A percentile compares a stretch with the other conserved stretches of the same genome.
Conservation (phyloP, 2,888 invertebrate genomes). For the Heliconius hortense region DNA sequence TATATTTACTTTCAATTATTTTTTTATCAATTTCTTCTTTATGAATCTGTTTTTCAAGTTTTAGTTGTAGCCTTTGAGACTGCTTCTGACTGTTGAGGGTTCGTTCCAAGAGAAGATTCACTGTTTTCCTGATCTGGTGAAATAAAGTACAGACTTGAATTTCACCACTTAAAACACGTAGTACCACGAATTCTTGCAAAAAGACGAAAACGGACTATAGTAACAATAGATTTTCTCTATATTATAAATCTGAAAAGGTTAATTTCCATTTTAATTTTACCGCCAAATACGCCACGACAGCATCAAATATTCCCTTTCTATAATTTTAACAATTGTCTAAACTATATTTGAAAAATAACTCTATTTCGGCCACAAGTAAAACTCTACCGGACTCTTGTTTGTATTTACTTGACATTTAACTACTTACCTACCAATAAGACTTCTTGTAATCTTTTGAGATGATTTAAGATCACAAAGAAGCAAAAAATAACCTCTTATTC, state of each 20-base stretch:
- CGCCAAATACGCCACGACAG: neutral
- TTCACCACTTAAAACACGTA: no score
- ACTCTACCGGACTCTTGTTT: conserved; percentile 5
- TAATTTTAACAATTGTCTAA: neutral
- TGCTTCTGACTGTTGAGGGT: no score
- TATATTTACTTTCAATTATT: neutral
- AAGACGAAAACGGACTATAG: neutral
- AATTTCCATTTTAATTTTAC: neutral
- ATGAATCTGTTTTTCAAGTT: no score
- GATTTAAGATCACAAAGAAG: neutral
- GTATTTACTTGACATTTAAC: conserved; percentile 3
- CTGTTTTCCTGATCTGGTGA: no score
- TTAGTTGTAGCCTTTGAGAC: no score
- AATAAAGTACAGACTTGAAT: no score
- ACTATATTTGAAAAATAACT: neutral
- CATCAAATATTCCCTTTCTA: neutral
- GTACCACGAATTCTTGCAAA: no score
- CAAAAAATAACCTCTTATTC: neutral
- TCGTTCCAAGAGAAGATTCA: no score
- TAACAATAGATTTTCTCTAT: neutral
- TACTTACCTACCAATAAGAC: neutral
- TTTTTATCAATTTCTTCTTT: no score
- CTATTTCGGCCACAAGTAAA: neutral
- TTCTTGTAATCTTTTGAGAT: neutral
- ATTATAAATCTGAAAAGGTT: neutral